Evolutionary conservation across 2,888 invertebrate genomes (phyloP).

Genomic region (Mystacides longicornis): DNA sequence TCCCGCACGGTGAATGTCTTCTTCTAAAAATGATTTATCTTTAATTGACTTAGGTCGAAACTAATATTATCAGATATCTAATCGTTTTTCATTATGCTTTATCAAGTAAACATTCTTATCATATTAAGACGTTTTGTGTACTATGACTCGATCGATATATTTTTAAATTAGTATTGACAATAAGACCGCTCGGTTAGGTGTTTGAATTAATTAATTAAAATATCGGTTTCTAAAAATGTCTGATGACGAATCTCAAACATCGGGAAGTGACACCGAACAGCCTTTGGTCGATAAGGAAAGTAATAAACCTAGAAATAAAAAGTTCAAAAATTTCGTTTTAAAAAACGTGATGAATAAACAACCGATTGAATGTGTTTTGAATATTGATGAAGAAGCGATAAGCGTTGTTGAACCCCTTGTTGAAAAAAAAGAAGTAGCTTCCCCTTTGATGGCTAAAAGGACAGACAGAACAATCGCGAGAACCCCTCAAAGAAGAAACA

Average conservation of each 20-base stretch:
- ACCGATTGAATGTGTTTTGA: background rate
- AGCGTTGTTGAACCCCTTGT: background rate
- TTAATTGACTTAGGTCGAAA: too few relatives aligned
- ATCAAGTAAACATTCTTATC: too few relatives aligned
- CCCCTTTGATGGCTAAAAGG: background rate
- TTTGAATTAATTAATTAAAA: background rate
- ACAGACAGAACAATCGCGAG: background rate
- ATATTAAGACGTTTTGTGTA: too few relatives aligned
- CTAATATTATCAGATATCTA: too few relatives aligned
- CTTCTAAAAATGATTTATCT: too few relatives aligned
- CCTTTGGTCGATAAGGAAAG: background rate
- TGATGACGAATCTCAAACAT: background rate
- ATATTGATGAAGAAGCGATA: background rate
- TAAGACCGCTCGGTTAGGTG: too few relatives aligned
- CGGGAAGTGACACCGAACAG: background rate
- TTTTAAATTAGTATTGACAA: too few relatives aligned
- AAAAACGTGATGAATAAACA: background rate
- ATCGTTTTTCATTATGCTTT: too few relatives aligned
- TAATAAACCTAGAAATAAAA: background rate
- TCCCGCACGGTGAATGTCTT: too few relatives aligned
- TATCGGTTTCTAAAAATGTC: background rate
- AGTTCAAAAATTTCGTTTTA: background rate
- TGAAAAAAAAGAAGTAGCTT: background rate
- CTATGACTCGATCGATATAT: too few relatives aligned
- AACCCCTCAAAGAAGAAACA: constrained; percentile 30